Base-by-base conservation (phyloP, 2,888 invertebrate species). In the Eupeodes latifasciatus region DNA sequence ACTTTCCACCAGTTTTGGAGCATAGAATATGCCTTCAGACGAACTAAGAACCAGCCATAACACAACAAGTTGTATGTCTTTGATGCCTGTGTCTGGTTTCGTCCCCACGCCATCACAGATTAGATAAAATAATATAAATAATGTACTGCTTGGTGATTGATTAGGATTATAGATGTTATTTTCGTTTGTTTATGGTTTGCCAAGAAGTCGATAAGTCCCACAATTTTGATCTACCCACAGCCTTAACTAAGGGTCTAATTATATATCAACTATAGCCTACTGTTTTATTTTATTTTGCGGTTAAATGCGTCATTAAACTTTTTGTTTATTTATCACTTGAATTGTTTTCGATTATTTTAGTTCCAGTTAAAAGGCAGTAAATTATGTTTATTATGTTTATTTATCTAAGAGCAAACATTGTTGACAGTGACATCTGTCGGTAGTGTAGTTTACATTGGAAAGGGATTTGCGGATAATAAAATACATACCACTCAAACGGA, bases 1-100 rank as follows among this genome's bases (percentile, higher is more conserved):
- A 86, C 86, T 76, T 76, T 64, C 49, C 79, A 79, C 79, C 86
- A 86, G 76, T 79, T 86, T 86, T 66, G 82, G 82, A 82, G 79
- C 79, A 72, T 75, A 78, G 75, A 44, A 59, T 69, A 66, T 40
- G 5, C 27, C 47, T 7, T 4, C 40, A 66, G 47, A 64, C 19
- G 0, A 9, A 47, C 57, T 69, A 82, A 75, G 0, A 9, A 27
- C 64, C 78, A 86, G 75, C 85, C 82, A 40, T 40, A 40, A 40
- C 40, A 40, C 40, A 40, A 40, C 40, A 40, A 40, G 40, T 40
- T 40, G 36, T 36, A 7, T 36, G 36, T 19, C 36, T 7, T 36
- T 7, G 36, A 5, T 36, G 5, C 5, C 7, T 75, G 75, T 53
- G 47, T 76, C 66, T 53, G 53, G 69, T 69, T 55, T 51, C 44